Conservation (phyloP, 2,113 vertebrate species). For the human region DNA sequence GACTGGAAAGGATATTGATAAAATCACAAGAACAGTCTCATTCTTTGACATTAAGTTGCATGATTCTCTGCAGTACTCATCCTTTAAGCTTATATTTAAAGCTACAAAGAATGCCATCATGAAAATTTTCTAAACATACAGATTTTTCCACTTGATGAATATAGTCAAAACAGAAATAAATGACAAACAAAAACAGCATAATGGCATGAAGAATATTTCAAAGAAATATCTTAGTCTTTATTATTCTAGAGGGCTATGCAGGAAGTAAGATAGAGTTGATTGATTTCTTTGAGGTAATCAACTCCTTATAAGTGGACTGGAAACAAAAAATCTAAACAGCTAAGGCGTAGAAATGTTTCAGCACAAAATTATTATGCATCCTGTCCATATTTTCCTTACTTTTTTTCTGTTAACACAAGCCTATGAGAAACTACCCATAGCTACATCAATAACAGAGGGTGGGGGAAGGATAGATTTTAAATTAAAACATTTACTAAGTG, state of each 20-base stretch:
- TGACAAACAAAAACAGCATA: background rate
- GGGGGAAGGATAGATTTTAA: background rate
- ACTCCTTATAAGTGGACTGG: background rate
- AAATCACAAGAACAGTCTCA: background rate
- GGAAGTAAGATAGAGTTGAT: background rate
- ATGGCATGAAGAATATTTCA: constrained; percentile 10
- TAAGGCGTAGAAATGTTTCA: background rate
- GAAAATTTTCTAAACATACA: constrained; percentile 30
- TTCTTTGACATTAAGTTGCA: background rate
- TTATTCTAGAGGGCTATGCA: background rate
- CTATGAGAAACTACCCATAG: background rate
- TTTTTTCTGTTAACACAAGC: background rate
- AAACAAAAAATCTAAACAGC: background rate
- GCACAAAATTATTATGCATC: background rate
- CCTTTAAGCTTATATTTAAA: background rate
- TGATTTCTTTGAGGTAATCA: constrained; percentile 12
- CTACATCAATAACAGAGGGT: background rate
- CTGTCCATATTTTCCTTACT: background rate
- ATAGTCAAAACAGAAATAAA: background rate
- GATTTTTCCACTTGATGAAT: background rate
- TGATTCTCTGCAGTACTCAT: background rate
- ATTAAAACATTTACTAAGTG: background rate
- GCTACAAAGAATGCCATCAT: background rate
- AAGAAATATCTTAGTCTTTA: constrained; percentile 28
- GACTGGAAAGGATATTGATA: background rate